phyloP scores from a whole-genome alignment of 53 echinoderm and acorn worm genomes.

The Pentamera pediparva region DNA sequence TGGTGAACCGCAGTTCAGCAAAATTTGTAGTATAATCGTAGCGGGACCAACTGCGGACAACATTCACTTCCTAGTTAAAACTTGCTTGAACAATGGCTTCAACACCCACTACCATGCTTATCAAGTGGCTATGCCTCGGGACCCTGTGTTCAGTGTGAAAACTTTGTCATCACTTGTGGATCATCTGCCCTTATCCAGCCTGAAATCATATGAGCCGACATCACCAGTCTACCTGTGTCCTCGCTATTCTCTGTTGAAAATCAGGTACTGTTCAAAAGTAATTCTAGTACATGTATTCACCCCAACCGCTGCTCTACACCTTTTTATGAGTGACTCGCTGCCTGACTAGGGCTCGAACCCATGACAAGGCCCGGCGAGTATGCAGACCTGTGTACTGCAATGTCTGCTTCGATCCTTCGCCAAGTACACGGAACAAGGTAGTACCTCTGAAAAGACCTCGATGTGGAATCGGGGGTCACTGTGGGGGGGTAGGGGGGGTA shows the following conservation, averaged over 20 bases:
- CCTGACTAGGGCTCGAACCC: no score
- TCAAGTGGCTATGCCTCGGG: neutral
- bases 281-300: no score
- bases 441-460: no score
- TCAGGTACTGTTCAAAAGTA: no score
- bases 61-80: neutral
- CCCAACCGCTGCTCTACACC: no score
- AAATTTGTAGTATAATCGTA: neutral
- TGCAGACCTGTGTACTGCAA: no score
- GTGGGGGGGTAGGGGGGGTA: no score
- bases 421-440: no score
- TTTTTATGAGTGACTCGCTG: no score
- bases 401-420: no score
- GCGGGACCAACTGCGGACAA: neutral
- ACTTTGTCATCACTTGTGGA: neutral
- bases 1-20: constrained; percentile 5
- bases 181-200: neutral
- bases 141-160: neutral
- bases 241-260: neutral
- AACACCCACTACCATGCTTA: constrained; percentile 1
- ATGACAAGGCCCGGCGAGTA: no score
- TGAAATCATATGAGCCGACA: neutral
- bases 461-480: no score
- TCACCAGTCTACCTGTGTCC: neutral
- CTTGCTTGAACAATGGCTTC: neutral